A percentile compares a stretch with the other conserved stretches of the same genome.
Conservation (phyloP, 2,888 invertebrate species). For the Smittia sp. region DNA sequence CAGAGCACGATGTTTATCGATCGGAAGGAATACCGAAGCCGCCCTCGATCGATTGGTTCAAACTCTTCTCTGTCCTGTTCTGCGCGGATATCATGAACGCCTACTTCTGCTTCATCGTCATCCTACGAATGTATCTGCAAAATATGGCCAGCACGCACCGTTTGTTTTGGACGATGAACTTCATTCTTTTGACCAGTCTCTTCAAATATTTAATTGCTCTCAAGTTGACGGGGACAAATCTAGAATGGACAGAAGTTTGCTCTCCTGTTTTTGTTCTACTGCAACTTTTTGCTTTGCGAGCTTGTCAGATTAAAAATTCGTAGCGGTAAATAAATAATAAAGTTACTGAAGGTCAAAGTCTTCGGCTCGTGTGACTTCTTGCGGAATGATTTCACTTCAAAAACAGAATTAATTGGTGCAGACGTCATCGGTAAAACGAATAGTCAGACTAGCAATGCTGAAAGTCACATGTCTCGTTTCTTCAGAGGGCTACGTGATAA, state of each 20-base stretch:
- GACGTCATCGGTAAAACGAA: too few species aligned
- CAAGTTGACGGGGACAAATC: slow-evolving; percentile 76
- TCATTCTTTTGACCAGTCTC: slow-evolving; percentile 78
- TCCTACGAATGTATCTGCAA: slow-evolving; percentile 86
- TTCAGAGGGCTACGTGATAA: too few species aligned
- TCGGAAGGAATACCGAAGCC: not conserved
- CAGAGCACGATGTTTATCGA: slow-evolving; percentile 10
- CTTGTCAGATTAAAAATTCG: slow-evolving; percentile 65
- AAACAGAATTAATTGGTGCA: too few species aligned
- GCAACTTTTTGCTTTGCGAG: slow-evolving; percentile 85
- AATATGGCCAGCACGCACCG: slow-evolving; percentile 73
- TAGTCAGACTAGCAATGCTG: too few species aligned
- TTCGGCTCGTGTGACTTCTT: too few species aligned
- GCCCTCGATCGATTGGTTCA: slow-evolving; percentile 75
- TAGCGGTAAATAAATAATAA: too few species aligned
- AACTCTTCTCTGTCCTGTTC: slow-evolving; percentile 87
- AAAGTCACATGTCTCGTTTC: too few species aligned
- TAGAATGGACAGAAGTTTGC: slow-evolving; percentile 89
- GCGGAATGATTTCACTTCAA: too few species aligned
- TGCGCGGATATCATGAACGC: slow-evolving; percentile 88
- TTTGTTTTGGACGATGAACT: slow-evolving; percentile 79
- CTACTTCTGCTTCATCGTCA: slow-evolving; percentile 93
- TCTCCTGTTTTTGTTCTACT: slow-evolving; percentile 87
- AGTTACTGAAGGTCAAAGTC: too few species aligned
- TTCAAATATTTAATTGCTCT: slow-evolving; percentile 89